These are phyloP conservation scores for Phengaris alcon DNA, from an alignment of 2,888 invertebrate species.

Conservation along the genomic window DNA sequence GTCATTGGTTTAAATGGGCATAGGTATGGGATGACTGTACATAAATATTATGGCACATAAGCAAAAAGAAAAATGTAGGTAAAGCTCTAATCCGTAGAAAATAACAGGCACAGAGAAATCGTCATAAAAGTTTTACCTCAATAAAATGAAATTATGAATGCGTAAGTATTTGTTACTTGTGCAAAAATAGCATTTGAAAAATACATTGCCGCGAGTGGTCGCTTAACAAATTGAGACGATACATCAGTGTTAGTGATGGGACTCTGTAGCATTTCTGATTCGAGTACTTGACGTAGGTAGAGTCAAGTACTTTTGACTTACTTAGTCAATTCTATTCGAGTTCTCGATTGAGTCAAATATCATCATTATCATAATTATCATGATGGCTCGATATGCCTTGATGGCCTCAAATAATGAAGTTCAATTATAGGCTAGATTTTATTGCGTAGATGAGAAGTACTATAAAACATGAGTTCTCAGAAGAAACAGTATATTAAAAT, in stretches of 20 bases:
- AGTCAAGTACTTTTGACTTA: background rate
- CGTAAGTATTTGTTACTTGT: constrained; percentile 14
- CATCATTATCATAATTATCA: too few relatives aligned
- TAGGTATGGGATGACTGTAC: too few relatives aligned
- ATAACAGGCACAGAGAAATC: background rate
- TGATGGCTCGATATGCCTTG: too few relatives aligned
- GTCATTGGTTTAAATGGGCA: too few relatives aligned
- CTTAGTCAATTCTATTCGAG: too few relatives aligned
- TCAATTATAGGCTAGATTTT: too few relatives aligned
- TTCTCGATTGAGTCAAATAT: too few relatives aligned
- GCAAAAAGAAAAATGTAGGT: background rate
- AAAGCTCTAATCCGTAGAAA: background rate
- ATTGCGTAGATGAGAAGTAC: too few relatives aligned
- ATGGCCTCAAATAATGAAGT: too few relatives aligned
- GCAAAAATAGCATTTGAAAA: constrained; percentile 18
- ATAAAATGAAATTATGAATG: constrained; percentile 5
- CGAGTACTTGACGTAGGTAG: background rate
- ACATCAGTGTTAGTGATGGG: constrained; percentile 30
- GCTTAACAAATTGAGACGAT: constrained; percentile 24
- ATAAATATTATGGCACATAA: too few relatives aligned
- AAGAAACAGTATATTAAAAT: too few relatives aligned
- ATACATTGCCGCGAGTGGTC: constrained; percentile 15
- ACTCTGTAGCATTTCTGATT: constrained; percentile 1
- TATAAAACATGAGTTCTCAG: too few relatives aligned
- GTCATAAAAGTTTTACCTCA: background rate